Conservation (phyloP, 2,113 vertebrate species). For the Bombycilla garrulus region DNA sequence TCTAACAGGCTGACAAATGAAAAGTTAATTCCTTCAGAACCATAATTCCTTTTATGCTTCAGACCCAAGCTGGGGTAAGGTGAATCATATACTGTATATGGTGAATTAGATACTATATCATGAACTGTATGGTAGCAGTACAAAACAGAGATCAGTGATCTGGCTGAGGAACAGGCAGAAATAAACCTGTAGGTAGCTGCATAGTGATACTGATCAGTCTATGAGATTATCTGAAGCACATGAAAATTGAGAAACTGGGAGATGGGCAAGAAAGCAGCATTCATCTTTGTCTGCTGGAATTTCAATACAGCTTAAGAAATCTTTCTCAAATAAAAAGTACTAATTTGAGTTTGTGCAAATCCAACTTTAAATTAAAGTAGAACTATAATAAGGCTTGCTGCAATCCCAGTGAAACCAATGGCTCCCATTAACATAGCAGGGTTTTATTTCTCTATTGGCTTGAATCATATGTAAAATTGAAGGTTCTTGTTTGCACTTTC, state of each 20-base stretch:
- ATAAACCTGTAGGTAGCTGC: neutral
- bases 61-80: neutral
- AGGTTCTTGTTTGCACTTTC: neutral
- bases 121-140: neutral
- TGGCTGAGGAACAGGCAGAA: neutral
- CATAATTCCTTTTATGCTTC: neutral
- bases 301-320: neutral
- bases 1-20: neutral
- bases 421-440: neutral
- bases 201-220: neutral
- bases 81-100: neutral
- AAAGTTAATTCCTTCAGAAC: neutral
- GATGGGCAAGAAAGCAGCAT: neutral
- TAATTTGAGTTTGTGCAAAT: neutral
- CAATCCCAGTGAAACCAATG: neutral
- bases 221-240: neutral
- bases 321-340: neutral
- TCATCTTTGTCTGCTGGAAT: neutral
- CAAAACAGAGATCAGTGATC: neutral
- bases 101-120: neutral
- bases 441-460: neutral
- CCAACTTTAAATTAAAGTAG: slow-evolving; percentile 5
- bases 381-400: neutral
- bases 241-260: neutral
- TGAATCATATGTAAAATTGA: neutral